These are phyloP conservation scores for Molossus molossus DNA, from an alignment of 2,797 vertebrate species.

Conservation along the genomic window DNA sequence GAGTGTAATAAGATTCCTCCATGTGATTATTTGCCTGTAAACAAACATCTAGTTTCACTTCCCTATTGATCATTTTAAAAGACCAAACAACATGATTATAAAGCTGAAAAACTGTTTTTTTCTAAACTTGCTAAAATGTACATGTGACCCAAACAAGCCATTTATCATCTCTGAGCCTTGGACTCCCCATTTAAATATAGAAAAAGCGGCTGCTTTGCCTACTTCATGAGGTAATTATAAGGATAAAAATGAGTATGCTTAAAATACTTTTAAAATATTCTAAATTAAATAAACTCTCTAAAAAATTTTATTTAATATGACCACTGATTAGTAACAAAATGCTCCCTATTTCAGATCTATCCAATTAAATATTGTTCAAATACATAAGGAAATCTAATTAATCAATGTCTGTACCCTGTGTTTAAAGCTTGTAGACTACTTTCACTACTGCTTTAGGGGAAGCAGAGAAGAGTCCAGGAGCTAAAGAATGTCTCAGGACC, in stretches of 20 bases:
- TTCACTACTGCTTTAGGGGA: not conserved
- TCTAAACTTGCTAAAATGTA: slow-evolving; percentile 7
- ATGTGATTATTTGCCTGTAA: not conserved
- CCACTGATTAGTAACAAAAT: slow-evolving; percentile 9
- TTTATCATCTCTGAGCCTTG: not conserved
- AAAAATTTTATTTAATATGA: not conserved
- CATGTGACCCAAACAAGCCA: not conserved
- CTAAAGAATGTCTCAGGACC: not conserved
- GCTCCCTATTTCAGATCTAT: not conserved
- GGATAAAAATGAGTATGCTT: not conserved
- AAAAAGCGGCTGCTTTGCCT: not conserved
- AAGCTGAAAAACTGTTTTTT: slow-evolving; percentile 21
- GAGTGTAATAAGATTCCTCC: not conserved
- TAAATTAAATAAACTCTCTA: slow-evolving; percentile 2
- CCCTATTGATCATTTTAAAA: slow-evolving; percentile 4
- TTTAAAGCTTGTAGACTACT: not conserved
- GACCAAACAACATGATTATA: slow-evolving; percentile 9
- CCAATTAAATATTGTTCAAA: not conserved
- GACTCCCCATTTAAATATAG: not conserved
- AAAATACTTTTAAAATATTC: slow-evolving; percentile 19
- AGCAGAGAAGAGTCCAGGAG: not conserved
- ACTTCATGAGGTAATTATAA: not conserved
- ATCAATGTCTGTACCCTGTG: not conserved
- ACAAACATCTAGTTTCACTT: not conserved
- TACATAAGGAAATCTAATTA: not conserved